Evolutionary conservation across 2,113 vertebrate genomes (phyloP).

Genomic region (Passer montanus): DNA sequence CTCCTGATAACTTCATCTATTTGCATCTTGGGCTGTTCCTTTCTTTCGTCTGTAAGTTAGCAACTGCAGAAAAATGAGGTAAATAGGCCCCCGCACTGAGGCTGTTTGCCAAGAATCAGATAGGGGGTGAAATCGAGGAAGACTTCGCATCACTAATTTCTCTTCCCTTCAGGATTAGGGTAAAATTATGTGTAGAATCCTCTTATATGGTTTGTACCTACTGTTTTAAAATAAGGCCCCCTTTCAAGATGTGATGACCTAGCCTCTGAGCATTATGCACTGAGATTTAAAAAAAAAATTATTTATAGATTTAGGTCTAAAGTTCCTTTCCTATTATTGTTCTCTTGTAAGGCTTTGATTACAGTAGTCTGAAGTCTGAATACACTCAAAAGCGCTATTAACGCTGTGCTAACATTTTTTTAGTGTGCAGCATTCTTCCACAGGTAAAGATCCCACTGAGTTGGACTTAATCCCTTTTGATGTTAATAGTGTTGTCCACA

Average conservation of each 20-base stretch:
- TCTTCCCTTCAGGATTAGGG: not conserved
- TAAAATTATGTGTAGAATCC: not conserved
- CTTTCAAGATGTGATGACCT: not conserved
- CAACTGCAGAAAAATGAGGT: not conserved
- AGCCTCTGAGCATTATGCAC: not conserved
- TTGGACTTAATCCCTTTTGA: constrained; percentile 4
- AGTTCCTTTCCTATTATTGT: not conserved
- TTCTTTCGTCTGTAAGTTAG: not conserved
- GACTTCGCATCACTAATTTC: not conserved
- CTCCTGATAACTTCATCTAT: not conserved
- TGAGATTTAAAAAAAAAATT: not conserved
- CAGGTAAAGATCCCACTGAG: not conserved
- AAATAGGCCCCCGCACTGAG: not conserved
- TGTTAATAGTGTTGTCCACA: not conserved
- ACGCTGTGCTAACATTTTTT: not conserved
- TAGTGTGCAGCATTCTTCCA: not conserved
- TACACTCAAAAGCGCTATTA: not conserved
- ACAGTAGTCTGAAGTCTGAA: not conserved
- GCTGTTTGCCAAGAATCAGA: not conserved
- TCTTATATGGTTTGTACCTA: not conserved
- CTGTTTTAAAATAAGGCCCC: not conserved
- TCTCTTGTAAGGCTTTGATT: not conserved
- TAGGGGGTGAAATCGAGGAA: not conserved
- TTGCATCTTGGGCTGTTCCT: not conserved
- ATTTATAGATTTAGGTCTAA: not conserved